Percentiles rank a stretch among this genome's conserved stretches.
phyloP scores from a whole-genome alignment of 2,888 invertebrate genomes.

The Hybos culiciformis region DNA sequence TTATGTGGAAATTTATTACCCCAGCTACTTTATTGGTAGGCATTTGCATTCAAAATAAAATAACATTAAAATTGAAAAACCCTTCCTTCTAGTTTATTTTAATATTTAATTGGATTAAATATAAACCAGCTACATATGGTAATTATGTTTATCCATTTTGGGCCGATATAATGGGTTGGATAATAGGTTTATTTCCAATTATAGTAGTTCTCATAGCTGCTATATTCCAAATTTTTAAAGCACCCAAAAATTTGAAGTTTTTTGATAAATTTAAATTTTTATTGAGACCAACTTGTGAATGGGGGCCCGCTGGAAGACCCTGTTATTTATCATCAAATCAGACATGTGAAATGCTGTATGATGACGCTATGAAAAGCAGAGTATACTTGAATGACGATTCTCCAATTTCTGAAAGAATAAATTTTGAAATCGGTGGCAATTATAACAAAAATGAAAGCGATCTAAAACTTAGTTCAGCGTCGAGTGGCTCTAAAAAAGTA shows the following conservation, averaged over 20 bases:
- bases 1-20: slow-evolving; percentile 64
- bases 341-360: slow-evolving; percentile 18
- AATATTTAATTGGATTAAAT: slow-evolving; percentile 67
- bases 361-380: too few relatives aligned
- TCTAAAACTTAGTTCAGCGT: too few relatives aligned
- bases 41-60: slow-evolving; percentile 8
- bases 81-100: slow-evolving; percentile 61
- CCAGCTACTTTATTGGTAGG: slow-evolving; percentile 59
- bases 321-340: slow-evolving; percentile 26
- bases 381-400: too few relatives aligned
- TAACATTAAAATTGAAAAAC: background rate
- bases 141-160: slow-evolving; percentile 65
- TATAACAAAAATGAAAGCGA: too few relatives aligned
- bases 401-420: too few relatives aligned
- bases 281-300: slow-evolving; percentile 54
- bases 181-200: slow-evolving; percentile 58
- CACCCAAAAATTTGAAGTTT: slow-evolving; percentile 42
- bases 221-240: slow-evolving; percentile 42
- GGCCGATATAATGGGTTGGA: slow-evolving; percentile 68
- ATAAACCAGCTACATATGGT: slow-evolving; percentile 58
- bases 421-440: too few relatives aligned
- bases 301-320: slow-evolving; percentile 46
- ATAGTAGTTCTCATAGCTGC: slow-evolving; percentile 48
- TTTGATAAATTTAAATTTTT: slow-evolving; percentile 45
- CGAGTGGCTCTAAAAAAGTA: too few relatives aligned